Evolutionary conservation across 2,113 vertebrate species (phyloP), one percentile per base, ranked within the genome.

Genomic region (Oceanodroma tethys): DNA sequence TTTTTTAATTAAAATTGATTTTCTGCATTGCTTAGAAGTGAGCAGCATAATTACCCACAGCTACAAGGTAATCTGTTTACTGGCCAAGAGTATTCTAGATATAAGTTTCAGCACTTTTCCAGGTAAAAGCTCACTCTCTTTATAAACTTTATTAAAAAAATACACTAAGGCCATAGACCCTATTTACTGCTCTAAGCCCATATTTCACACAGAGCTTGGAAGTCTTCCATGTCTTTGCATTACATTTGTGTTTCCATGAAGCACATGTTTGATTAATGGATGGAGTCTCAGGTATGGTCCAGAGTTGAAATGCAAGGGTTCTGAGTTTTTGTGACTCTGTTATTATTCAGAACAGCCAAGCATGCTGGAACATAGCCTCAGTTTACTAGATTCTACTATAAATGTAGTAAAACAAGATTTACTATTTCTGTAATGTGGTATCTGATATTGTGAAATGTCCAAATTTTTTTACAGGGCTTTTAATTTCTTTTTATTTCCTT

Each of bases 1-100:
- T 97, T 96, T 97, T 93, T 97, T 97, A 97, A 97, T 97, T 98
- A 95, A 97, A 97, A 98, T 97, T 89, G 91, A 97, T 96, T 97
- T 94, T 95, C 76, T 97, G 80, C 92, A 85, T 91, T 97, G 92
- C 89, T 98, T 97, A 96, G 84, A 92, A 97, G 91, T 91, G 82
- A 95, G 89, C 50, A 87, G 91, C 89, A 93, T 93, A 96, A 97
- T 97, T 92, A 96, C 87, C 75, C 89, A 74, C 67, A 94, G 56
- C 38, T 91, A 97, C 83, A 94, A 97, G 26, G 42, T 63, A 95
- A 87, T 89, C 92, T 96, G 79, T 91, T 97, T 97, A 89, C 78
- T 62, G 65, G 63, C 78, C 81, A 90, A 84, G 67, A 92, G 74
- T 88, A 86, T 66, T 70, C 70, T 67, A 85, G 72, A 71, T 29